Percentiles rank a stretch among this genome's conserved stretches.
phyloP scores from a whole-genome alignment of 2,888 invertebrate genomes.

The Cheilosia vernalis region DNA sequence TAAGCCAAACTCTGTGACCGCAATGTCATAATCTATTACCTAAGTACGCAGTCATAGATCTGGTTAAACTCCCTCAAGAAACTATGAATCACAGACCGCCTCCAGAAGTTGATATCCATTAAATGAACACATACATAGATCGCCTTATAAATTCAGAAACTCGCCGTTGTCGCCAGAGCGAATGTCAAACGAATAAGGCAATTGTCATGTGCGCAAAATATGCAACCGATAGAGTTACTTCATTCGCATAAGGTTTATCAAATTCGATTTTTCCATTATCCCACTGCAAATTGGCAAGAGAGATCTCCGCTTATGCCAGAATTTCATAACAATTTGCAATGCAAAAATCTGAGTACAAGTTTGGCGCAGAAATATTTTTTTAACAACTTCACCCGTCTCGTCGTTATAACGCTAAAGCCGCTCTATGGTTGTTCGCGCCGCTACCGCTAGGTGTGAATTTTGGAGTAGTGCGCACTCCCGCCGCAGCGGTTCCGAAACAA shows the following conservation, averaged over 20 bases:
- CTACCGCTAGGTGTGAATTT: conserved; percentile 62
- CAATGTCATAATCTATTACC: background rate
- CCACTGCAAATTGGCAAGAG: conserved; percentile 42
- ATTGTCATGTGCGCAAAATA: conserved; percentile 58
- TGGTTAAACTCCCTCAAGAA: conserved; percentile 52
- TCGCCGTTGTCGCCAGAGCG: conserved; percentile 30
- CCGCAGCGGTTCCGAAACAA: conserved; percentile 53
- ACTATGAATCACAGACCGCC: conserved; percentile 57
- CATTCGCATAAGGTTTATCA: conserved; percentile 63
- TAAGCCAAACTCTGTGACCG: background rate
- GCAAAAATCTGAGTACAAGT: conserved; percentile 37
- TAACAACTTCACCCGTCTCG: conserved; percentile 23
- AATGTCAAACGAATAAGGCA: conserved; percentile 65
- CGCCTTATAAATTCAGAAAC: conserved; percentile 55
- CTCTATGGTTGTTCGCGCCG: background rate
- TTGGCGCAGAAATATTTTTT: conserved; percentile 45
- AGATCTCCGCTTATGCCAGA: conserved; percentile 44
- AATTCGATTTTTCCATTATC: conserved; percentile 73
- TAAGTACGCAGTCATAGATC: conserved; percentile 20
- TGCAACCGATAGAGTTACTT: conserved; percentile 57
- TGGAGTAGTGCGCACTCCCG: conserved; percentile 44
- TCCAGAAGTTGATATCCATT: conserved; percentile 47
- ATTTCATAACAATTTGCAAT: conserved; percentile 63
- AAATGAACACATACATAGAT: conserved; percentile 26
- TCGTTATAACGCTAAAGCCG: background rate